These are phyloP conservation scores for Parauchenoglanis punctatus DNA, from an alignment of 2,797 vertebrate species.

Conservation along the genomic window DNA sequence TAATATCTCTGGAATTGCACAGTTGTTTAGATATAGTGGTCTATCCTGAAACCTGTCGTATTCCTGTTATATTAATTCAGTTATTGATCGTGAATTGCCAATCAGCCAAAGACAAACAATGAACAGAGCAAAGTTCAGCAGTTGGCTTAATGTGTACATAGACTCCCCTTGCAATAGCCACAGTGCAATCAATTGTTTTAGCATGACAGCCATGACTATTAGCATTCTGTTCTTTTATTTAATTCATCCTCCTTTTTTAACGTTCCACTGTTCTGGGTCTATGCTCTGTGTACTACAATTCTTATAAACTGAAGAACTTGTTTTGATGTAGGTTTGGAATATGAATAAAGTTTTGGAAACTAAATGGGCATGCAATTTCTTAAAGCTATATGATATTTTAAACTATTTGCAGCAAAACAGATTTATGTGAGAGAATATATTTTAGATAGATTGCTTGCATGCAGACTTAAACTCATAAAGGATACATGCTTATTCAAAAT, in stretches of 20 bases:
- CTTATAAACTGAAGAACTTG: constrained; percentile 51
- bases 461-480: neutral
- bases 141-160: constrained; percentile 23
- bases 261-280: constrained; percentile 47
- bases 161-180: neutral
- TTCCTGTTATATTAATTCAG: constrained; percentile 42
- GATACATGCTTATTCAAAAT: neutral
- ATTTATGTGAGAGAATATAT: neutral
- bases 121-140: constrained; percentile 9
- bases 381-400: constrained; percentile 24
- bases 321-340: constrained; percentile 57
- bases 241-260: constrained; percentile 48
- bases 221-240: constrained; percentile 15
- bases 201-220: neutral
- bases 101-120: constrained; percentile 29
- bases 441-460: neutral
- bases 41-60: constrained; percentile 14
- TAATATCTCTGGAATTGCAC: constrained; percentile 60
- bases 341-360: constrained; percentile 63
- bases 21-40: constrained; percentile 45
- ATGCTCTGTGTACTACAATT: constrained; percentile 56
- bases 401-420: neutral
- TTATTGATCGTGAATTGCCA: constrained; percentile 15
- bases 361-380: constrained; percentile 50
- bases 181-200: neutral